A percentile compares a stretch with the other conserved stretches of the same genome.
phyloP scores from a whole-genome alignment of 2,888 invertebrate genomes.

The Clepsis dumicolana region DNA sequence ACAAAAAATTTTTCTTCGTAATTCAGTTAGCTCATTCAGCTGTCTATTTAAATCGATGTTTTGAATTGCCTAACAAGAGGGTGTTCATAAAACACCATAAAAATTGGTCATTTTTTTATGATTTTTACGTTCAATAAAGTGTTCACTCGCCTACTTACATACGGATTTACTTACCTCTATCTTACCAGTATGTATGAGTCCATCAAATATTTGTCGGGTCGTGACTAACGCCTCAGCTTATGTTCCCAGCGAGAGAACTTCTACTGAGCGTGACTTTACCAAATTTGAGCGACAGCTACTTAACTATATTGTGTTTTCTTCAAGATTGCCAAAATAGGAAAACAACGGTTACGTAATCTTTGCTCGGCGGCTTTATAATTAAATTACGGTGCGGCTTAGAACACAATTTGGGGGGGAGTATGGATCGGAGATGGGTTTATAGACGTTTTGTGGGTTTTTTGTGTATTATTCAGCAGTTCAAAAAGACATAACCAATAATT shows the following conservation, averaged over 20 bases:
- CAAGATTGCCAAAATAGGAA: constrained; percentile 10
- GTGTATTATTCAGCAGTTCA: neutral
- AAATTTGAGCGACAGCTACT: constrained; percentile 17
- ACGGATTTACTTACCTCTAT: neutral
- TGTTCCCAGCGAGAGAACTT: constrained; percentile 17
- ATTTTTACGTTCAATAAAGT: neutral
- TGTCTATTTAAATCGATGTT: too few species aligned
- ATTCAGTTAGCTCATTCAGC: too few species aligned
- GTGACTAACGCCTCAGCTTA: constrained; percentile 24
- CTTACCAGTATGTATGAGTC: neutral
- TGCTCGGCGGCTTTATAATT: neutral
- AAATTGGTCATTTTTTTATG: neutral
- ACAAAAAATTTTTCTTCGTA: too few species aligned
- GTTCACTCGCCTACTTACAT: neutral
- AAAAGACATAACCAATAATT: too few species aligned
- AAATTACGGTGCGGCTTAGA: constrained; percentile 3
- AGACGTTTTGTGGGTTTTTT: neutral
- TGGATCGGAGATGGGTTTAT: neutral
- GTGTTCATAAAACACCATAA: too few species aligned
- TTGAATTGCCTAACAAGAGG: too few species aligned
- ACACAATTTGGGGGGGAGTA: neutral
- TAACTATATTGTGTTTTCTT: constrained; percentile 16
- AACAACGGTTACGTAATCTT: constrained; percentile 5
- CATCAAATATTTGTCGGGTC: constrained; percentile 32
- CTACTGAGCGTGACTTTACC: constrained; percentile 18